These are phyloP conservation scores for Thalassarche chlororhynchos DNA, from an alignment of 2,113 vertebrate species.

Conservation along the genomic window DNA sequence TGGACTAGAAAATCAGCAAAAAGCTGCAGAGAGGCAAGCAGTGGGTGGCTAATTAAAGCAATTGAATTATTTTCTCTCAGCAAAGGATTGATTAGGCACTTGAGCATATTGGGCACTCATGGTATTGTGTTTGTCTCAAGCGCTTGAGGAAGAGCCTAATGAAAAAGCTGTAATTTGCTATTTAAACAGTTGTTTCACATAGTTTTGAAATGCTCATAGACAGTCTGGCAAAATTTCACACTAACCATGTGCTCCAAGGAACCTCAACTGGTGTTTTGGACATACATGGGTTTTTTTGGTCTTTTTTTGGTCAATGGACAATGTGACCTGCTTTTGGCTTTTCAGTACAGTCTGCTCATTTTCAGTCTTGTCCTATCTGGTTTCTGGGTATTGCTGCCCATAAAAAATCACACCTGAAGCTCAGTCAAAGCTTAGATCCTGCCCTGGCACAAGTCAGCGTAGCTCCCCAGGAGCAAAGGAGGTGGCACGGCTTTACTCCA, in stretches of 20 bases:
- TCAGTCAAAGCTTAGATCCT: neutral
- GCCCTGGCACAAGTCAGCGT: neutral
- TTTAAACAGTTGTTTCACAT: constrained; percentile 40
- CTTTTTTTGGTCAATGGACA: neutral
- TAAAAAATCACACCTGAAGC: neutral
- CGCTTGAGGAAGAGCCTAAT: constrained; percentile 38
- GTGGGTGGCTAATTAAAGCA: constrained; percentile 71
- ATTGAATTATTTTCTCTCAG: constrained; percentile 72
- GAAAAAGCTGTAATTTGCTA: constrained; percentile 59
- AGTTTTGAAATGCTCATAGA: neutral
- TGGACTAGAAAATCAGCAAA: constrained; percentile 24
- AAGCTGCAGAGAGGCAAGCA: constrained; percentile 34
- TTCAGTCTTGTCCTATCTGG: neutral
- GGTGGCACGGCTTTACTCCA: neutral
- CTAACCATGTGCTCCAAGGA: neutral
- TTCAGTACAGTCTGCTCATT: neutral
- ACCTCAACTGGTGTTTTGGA: neutral
- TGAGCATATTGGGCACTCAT: constrained; percentile 34
- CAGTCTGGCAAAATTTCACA: neutral
- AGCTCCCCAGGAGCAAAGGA: neutral
- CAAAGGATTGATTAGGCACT: constrained; percentile 67
- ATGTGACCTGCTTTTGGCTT: neutral
- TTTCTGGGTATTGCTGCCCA: neutral
- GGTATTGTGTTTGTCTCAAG: constrained; percentile 55
- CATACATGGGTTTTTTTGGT: no score